Evolutionary conservation across 2,888 invertebrate species (phyloP).

Genomic region (Zonitis immaculata): DNA sequence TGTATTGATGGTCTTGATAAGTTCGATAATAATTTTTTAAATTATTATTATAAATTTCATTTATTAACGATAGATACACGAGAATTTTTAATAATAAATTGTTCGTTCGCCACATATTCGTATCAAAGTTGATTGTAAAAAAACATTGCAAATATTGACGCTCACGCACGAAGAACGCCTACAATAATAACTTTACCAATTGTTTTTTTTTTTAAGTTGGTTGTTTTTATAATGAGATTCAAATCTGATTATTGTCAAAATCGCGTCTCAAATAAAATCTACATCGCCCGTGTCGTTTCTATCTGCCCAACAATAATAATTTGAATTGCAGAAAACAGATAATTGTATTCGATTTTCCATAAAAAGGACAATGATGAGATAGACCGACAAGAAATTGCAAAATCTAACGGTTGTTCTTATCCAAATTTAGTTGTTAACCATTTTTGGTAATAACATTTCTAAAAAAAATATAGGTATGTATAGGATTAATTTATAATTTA

Average conservation of each 20-base stretch:
- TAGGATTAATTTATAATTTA: neutral
- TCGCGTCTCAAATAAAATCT: neutral
- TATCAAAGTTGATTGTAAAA: neutral
- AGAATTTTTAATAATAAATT: neutral
- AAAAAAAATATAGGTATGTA: too few species aligned
- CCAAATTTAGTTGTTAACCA: neutral
- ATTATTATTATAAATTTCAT: neutral
- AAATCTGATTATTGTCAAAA: neutral
- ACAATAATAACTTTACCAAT: neutral
- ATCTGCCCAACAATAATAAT: too few species aligned
- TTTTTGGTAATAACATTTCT: too few species aligned
- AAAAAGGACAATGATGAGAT: neutral
- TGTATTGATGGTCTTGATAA: conserved; percentile 6
- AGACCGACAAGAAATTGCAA: neutral
- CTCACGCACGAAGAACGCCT: neutral
- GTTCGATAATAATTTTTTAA: conserved; percentile 15
- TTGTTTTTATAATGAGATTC: neutral
- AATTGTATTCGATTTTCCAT: too few species aligned
- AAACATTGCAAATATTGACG: neutral
- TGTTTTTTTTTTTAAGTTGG: too few species aligned
- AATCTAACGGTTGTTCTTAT: neutral
- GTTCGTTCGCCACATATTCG: neutral
- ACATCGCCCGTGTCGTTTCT: too few species aligned
- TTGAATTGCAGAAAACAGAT: neutral
- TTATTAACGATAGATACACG: neutral